Conservation (phyloP, 2,797 vertebrate species). For the Lerista edwardsae region DNA sequence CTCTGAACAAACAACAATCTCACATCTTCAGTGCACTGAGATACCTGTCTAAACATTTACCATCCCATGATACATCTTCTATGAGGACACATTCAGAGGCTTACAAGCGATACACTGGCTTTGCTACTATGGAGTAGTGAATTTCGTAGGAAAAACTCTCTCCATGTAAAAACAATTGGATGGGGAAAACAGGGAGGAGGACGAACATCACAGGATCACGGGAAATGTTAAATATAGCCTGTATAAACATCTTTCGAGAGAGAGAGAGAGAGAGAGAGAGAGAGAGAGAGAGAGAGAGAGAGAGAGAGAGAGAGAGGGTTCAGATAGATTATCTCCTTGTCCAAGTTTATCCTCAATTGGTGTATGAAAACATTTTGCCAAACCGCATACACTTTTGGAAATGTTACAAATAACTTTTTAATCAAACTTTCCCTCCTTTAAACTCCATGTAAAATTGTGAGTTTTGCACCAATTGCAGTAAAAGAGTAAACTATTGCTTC, state of each 20-base stretch:
- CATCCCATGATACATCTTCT: background rate
- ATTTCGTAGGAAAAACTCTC: background rate
- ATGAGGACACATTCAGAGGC: background rate
- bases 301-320: too few relatives aligned
- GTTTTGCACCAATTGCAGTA: background rate
- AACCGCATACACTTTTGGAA: background rate
- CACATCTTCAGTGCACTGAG: background rate
- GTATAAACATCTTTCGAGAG: slow-evolving; percentile 1
- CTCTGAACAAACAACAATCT: background rate
- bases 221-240: slow-evolving; percentile 28
- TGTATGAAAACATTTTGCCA: background rate
- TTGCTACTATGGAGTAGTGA: too few relatives aligned
- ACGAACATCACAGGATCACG: background rate
- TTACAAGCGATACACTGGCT: background rate
- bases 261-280: too few relatives aligned
- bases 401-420: background rate
- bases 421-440: background rate
- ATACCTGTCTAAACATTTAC: background rate
- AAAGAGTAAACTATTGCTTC: background rate
- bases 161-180: background rate
- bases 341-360: background rate
- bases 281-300: too few relatives aligned
- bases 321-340: too few relatives aligned
- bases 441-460: background rate
- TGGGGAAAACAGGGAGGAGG: background rate